Evolutionary conservation across 1,140 invertebrate genomes (phyloP), one percentile per base, ranked within the genome.

Genomic region (Leptonema lineaticorne): DNA sequence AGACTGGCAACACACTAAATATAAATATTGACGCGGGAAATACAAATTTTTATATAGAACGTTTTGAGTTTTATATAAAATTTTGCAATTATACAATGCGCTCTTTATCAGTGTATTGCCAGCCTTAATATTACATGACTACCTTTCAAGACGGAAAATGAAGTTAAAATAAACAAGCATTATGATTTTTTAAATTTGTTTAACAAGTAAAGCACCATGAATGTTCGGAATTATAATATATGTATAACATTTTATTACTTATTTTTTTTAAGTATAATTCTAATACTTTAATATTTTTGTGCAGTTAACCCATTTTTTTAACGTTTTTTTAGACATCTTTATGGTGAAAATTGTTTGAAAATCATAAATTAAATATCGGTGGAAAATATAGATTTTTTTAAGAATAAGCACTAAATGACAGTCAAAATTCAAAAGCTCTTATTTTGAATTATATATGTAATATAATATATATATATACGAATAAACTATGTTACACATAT

Each of bases 141-240:
- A 41, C 37, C 9, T 14, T 2, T 41, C 11, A 11, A n/a, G n/a
- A n/a, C n/a, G n/a, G 3, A 45, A 7, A 45, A 45, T 45, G 14
- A 45, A 45, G 16, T n/a, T n/a, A 6, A 26, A 26, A 53, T 26
- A 26, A 11, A 53, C 24, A 11, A 53, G 50, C 50, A 53, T 53
- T 53, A n/a, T n/a, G n/a, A n/a, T n/a, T n/a, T n/a, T n/a, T n/a
- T n/a, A n/a, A n/a, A n/a, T n/a, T n/a, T n/a, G n/a, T n/a, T 53
- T 53, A 53, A 53, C 20, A 53, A 53, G 50, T 53, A 53, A 53
- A 53, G 50, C 50, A 53, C 50, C 50, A 53, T 53, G 50, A 53
- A 53, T 53, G 27, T 53, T 53, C 50, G 20, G 50, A 53, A 26
- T 53, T 26, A 53, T 53, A 53, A n/a, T 53, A 20, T 53, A 53